Conservation (phyloP, 2,888 invertebrate genomes). For the Gari tellinella region DNA sequence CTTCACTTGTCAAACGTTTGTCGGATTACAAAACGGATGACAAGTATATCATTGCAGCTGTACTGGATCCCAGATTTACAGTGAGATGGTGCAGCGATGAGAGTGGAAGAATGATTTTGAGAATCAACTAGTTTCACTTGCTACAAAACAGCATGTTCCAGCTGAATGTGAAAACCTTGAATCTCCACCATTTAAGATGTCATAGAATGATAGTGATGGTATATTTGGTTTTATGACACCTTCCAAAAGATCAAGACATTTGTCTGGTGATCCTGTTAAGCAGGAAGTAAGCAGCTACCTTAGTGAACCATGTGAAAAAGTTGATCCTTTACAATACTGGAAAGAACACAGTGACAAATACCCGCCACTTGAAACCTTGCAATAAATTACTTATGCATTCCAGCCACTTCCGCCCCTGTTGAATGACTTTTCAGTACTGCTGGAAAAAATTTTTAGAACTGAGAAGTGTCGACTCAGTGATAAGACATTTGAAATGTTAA, state of each 20-base stretch:
- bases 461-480: constrained; percentile 39
- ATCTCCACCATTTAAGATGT: constrained; percentile 13
- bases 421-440: constrained; percentile 40
- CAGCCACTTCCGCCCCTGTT: constrained; percentile 35
- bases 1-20: constrained; percentile 14
- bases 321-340: constrained; percentile 22
- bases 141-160: background rate
- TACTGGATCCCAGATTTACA: constrained; percentile 34
- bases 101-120: background rate
- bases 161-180: background rate
- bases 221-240: constrained; percentile 32
- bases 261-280: background rate
- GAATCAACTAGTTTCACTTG: background rate
- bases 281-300: constrained; percentile 11
- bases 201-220: constrained; percentile 14
- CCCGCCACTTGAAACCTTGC: constrained; percentile 19
- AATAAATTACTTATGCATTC: constrained; percentile 20
- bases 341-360: constrained; percentile 10
- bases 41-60: constrained; percentile 16
- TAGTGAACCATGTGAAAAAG: constrained; percentile 6
- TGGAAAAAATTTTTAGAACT: constrained; percentile 35
- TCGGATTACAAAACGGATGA: constrained; percentile 19
- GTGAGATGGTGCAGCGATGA: constrained; percentile 29
- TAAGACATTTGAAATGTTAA: constrained; percentile 33
- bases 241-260: background rate